These are phyloP conservation scores for Cantharis flavilabris DNA, from an alignment of 2,888 invertebrate genomes.

Conservation along the genomic window DNA sequence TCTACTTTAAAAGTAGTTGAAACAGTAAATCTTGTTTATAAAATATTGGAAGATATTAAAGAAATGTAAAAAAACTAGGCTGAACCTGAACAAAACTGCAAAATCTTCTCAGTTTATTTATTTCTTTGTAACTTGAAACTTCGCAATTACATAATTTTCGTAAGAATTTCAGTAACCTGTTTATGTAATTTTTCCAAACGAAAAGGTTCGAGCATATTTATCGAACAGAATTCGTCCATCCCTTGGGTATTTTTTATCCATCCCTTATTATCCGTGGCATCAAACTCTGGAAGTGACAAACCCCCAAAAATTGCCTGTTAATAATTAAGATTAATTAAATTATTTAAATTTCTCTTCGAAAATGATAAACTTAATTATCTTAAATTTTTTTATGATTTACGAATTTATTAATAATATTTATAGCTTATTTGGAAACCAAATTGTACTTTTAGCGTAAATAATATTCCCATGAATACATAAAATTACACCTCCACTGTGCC, in stretches of 20 bases:
- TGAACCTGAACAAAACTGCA: neutral
- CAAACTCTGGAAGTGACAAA: neutral
- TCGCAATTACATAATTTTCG: neutral
- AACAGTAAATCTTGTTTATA: neutral
- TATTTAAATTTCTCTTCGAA: too few species aligned
- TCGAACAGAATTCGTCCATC: neutral
- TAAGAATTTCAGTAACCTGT: neutral
- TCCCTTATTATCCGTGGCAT: neutral
- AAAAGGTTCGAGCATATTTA: neutral
- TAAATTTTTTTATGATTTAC: too few species aligned
- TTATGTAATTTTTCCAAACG: neutral
- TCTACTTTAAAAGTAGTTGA: neutral
- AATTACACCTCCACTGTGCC: neutral
- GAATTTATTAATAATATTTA: neutral
- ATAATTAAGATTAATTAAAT: neutral
- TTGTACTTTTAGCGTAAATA: neutral
- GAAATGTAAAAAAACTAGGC: neutral
- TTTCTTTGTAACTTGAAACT: neutral
- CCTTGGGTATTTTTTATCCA: neutral
- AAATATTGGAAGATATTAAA: neutral
- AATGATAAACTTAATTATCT: too few species aligned
- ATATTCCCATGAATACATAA: neutral
- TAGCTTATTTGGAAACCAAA: neutral
- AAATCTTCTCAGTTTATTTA: neutral
- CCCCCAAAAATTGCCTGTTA: neutral